Conservation (phyloP, 2,888 invertebrate genomes). For the Digitonthophagus gazella region DNA sequence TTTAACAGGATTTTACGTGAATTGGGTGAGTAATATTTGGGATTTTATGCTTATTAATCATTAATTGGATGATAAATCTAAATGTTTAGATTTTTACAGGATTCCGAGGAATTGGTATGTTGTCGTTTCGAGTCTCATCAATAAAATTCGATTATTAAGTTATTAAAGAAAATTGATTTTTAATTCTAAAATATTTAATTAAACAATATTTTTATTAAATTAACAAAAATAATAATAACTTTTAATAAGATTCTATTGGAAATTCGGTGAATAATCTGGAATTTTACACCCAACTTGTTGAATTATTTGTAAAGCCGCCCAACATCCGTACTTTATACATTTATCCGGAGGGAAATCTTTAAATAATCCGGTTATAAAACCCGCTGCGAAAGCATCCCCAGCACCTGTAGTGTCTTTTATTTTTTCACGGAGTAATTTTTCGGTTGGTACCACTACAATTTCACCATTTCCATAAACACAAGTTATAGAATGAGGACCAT, state of each 20-base stretch:
- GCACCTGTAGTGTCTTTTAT: conserved; percentile 61
- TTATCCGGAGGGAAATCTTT: conserved; percentile 46
- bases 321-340: conserved; percentile 52
- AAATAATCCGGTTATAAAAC: conserved; percentile 56
- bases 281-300: conserved; percentile 54
- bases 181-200: too few species aligned
- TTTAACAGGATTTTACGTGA: too few species aligned
- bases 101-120: too few species aligned
- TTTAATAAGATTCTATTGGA: background rate
- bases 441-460: conserved; percentile 43
- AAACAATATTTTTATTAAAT: too few species aligned
- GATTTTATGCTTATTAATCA: too few species aligned
- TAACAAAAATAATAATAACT: too few species aligned
- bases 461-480: conserved; percentile 44
- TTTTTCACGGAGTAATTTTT: conserved; percentile 45
- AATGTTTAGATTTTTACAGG: too few species aligned
- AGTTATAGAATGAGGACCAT: conserved; percentile 58
- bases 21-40: too few species aligned
- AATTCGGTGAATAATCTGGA: conserved; percentile 39
- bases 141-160: too few species aligned
- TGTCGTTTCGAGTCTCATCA: too few species aligned
- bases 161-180: too few species aligned
- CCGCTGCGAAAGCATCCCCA: conserved; percentile 61
- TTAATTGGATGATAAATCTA: too few species aligned
- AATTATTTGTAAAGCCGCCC: conserved; percentile 52